Evolutionary conservation across 23 tunicate species (phyloP), one percentile per base, ranked within the genome.

Genomic region (Trididemnum nubilum): DNA sequence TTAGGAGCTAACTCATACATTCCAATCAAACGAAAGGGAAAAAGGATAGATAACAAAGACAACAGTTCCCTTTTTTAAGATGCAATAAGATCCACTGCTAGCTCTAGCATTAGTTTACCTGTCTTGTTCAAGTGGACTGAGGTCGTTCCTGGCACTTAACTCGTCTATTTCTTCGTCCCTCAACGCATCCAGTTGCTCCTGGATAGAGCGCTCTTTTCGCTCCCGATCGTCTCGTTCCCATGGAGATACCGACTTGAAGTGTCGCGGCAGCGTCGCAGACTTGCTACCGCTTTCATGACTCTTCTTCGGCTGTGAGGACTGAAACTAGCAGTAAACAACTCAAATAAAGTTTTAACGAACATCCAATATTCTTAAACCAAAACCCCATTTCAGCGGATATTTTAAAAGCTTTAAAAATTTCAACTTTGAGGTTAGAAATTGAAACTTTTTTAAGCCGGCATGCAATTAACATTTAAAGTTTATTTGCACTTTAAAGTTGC

Each of bases 131-230:
- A 86, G 51, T 33, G 90, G 39, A 28, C 86, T 28, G 65, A 89
- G 54, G n/a, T 89, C 90, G 22, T 34, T 51, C 59, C 87, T 76
- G 2, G 71, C 82, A 1, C 74, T 71, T 23, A 94, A 67, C 63
- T 94, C 91, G 19, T 76, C 81, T 22, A 94, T 94, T 51, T 94
- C 98, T 37, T 94, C 98, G 69, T 94, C 98, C 0, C 98, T 80
- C 5, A 89, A 72, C 36, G 90, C 86, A 81, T 94, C 85, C 40
- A 94, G 83, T 49, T 94, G 87, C 79, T 94, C 98, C 79, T 94
- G 98, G 61, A 94, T 82, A 1, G 81, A 73, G 51, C 70, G 86
- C 80, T 89, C 88, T 40, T 80, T 70, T 73, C 39, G 69, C 77
- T 85, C 90, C 79, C 84, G 52, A 37, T 83, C 82, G 69, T 85